These are phyloP conservation scores for Ameiurus melas DNA, from an alignment of 2,113 vertebrate species.

Conservation along the genomic window DNA sequence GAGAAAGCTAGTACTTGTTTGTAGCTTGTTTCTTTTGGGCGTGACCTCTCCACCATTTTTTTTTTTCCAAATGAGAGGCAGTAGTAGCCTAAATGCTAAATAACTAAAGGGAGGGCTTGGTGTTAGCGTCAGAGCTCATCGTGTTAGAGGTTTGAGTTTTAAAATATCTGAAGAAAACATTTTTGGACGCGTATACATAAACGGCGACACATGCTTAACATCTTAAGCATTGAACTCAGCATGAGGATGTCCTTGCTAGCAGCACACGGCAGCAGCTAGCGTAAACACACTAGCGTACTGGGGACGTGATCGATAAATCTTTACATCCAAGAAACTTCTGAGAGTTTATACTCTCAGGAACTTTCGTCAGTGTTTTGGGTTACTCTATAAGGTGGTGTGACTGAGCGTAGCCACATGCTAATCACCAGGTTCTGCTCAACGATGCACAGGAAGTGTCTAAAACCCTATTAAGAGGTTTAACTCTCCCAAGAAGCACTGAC, in stretches of 20 bases:
- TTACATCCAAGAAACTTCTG: not conserved
- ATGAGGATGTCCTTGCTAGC: not conserved
- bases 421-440: not conserved
- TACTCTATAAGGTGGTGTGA: not conserved
- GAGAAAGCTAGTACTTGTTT: not conserved
- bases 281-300: too few species aligned
- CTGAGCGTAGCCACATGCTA: conserved; percentile 12
- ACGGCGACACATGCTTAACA: not conserved
- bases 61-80: not conserved
- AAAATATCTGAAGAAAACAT: not conserved
- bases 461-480: conserved; percentile 28
- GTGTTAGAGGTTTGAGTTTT: not conserved
- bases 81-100: not conserved
- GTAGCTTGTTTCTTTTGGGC: not conserved
- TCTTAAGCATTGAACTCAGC: not conserved
- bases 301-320: not conserved
- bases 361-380: not conserved
- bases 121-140: not conserved
- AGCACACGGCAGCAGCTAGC: not conserved
- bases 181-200: too few species aligned
- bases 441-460: conserved; percentile 4
- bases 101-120: not conserved
- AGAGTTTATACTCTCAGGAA: not conserved
- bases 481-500: conserved; percentile 39
- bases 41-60: not conserved